Percentiles rank a stretch among this genome's conserved stretches.
Conservation (phyloP, 2,888 invertebrate species). For the Hypercompe scribonia region DNA sequence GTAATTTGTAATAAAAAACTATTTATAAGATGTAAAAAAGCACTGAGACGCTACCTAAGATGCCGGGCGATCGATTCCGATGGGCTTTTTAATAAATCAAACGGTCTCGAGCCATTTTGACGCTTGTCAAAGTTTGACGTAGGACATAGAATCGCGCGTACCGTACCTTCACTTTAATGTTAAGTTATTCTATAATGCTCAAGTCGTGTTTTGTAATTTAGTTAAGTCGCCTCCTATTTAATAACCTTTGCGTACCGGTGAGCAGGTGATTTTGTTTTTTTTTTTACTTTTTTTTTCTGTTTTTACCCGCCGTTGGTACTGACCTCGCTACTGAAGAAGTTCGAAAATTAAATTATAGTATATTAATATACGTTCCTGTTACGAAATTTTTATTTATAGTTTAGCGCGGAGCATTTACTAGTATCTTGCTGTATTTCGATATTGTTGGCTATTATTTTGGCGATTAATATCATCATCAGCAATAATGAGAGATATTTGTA, state of each 20-base stretch:
- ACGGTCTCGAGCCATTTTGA: constrained; percentile 74
- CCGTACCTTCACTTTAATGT: constrained; percentile 61
- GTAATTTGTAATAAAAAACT: constrained; percentile 86
- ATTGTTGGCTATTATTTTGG: constrained; percentile 52
- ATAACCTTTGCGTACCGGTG: constrained; percentile 77
- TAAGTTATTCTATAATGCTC: constrained; percentile 83
- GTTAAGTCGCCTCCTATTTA: constrained; percentile 86
- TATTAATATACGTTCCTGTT: constrained; percentile 79
- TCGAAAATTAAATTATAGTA: constrained; percentile 82
- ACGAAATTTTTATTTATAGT: constrained; percentile 77
- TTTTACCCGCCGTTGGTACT: constrained; percentile 60
- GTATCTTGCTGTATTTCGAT: constrained; percentile 34
- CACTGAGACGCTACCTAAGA: constrained; percentile 84
- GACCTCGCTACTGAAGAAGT: constrained; percentile 84
- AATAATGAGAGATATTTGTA: neutral
- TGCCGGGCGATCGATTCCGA: constrained; percentile 80
- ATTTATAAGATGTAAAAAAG: constrained; percentile 86
- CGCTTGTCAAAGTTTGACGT: constrained; percentile 76
- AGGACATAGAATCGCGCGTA: constrained; percentile 76
- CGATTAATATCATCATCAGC: constrained; percentile 26
- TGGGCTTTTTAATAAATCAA: constrained; percentile 80
- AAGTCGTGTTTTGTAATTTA: constrained; percentile 85
- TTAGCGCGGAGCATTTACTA: constrained; percentile 64
- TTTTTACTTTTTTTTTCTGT: constrained; percentile 60
- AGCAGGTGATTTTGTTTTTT: constrained; percentile 80